Percentiles rank a stretch among this genome's conserved stretches.
Conservation (phyloP, 2,888 invertebrate species). For the Drosophila pseudotalamancana region DNA sequence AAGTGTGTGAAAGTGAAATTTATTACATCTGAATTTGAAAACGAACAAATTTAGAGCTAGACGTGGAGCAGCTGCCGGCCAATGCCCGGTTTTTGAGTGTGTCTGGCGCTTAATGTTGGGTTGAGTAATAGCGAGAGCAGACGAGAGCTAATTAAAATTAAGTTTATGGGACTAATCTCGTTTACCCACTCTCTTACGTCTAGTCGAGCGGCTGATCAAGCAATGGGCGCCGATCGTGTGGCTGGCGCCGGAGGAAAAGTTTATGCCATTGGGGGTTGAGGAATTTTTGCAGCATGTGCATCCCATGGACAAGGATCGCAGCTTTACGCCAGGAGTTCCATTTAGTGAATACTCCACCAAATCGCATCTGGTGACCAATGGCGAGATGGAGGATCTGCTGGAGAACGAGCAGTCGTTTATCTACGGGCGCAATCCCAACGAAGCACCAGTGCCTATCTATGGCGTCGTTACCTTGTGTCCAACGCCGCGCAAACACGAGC, state of each 20-base stretch:
- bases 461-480: constrained; percentile 86
- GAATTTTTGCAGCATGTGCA: constrained; percentile 87
- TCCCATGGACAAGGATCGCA: constrained; percentile 81
- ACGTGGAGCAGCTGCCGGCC: constrained; percentile 22
- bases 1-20: constrained; percentile 77
- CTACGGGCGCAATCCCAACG: constrained; percentile 86
- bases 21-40: constrained; percentile 64
- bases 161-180: constrained; percentile 24
- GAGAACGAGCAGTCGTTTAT: constrained; percentile 85
- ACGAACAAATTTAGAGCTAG: constrained; percentile 63
- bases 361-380: constrained; percentile 85
- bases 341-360: constrained; percentile 83
- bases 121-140: constrained; percentile 49
- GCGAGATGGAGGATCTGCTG: constrained; percentile 83
- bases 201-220: constrained; percentile 85
- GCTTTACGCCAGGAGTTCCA: constrained; percentile 72
- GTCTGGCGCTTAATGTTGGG: constrained; percentile 7
- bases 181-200: constrained; percentile 1
- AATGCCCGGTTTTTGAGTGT: constrained; percentile 9
- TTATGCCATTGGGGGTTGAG: constrained; percentile 87
- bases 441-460: constrained; percentile 86
- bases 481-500: constrained; percentile 12
- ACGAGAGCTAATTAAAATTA: constrained; percentile 54
- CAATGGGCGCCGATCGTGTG: constrained; percentile 89
- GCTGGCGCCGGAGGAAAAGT: constrained; percentile 88